Base-by-base conservation (phyloP, 2,888 invertebrate species). In the Melanotus villosus region DNA sequence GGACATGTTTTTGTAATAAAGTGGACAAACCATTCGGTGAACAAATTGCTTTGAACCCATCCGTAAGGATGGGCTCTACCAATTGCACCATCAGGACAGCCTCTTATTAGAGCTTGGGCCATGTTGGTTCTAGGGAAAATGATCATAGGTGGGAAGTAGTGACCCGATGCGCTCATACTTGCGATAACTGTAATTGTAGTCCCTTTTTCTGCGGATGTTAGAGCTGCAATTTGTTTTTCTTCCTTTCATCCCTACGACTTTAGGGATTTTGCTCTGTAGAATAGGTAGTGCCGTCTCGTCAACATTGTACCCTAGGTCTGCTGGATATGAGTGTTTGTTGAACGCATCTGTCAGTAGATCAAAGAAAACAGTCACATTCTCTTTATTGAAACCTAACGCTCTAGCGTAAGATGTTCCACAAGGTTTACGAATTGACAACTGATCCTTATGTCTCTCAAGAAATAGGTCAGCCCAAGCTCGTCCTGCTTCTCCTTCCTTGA, bases 151-250 rank as follows among this genome's bases (percentile, higher is more conserved):
- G 3, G 6, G 6, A 2, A n/a, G 3, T 14, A 10, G 12, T 38
- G 3, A 5, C 47, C 12, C 12, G 75, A 72, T 32, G 74, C 71
- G 43, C 78, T 80, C 77, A 80, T 79, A 38, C 75, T 75, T 18
- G 64, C 62, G 19, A 79, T 76, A 19, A 77, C 63, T 34, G 80
- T 80, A 14, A 80, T 68, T n/a, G 76, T 71, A 32, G 77, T 76
- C 5, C 80, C 81, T 58, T 80, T 58, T 77, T 83, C 79, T 12
- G 78, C 79, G 56, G 80, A 80, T 12, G 80, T 79, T 56, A 79
- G 7, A 23, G 77, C 54, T 5, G 73, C 78, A 21, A 83, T 77
- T 74, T 81, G 80, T 43, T 72, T 64, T 81, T 72, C n/a, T 77
- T 77, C 2, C 82, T 71, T 77, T 77, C 1, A 50, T 70, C 9